These are phyloP conservation scores for Podargus strigoides DNA, from an alignment of 2,797 vertebrate genomes.

Conservation along the genomic window DNA sequence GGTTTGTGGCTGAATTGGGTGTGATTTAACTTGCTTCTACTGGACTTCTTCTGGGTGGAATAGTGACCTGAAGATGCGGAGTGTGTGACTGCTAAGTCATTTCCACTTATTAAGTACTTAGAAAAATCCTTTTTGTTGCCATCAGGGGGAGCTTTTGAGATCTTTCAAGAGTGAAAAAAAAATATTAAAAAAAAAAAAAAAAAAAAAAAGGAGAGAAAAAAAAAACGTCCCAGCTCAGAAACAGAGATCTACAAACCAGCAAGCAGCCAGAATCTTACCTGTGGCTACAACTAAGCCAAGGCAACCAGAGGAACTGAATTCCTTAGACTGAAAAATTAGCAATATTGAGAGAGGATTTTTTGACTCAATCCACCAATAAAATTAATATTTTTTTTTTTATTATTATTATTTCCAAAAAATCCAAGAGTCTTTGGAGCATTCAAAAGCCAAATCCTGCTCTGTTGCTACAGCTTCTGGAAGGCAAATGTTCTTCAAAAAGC, in stretches of 20 bases:
- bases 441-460: slow-evolving; percentile 62
- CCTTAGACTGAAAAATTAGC: slow-evolving; percentile 48
- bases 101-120: slow-evolving; percentile 60
- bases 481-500: slow-evolving; percentile 55
- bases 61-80: background rate
- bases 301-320: slow-evolving; percentile 74
- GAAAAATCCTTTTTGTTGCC: slow-evolving; percentile 73
- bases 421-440: slow-evolving; percentile 73
- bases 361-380: slow-evolving; percentile 32
- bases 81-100: slow-evolving; percentile 47
- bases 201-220: background rate
- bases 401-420: background rate
- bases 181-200: background rate
- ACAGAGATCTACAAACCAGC: slow-evolving; percentile 73
- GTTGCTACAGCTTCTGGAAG: slow-evolving; percentile 63
- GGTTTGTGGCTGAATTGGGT: background rate
- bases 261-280: slow-evolving; percentile 79
- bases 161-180: slow-evolving; percentile 63
- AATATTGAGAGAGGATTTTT: slow-evolving; percentile 38
- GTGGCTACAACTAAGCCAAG: slow-evolving; percentile 77
- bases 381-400: background rate
- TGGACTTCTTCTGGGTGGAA: background rate
- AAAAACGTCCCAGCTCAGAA: slow-evolving; percentile 80
- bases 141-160: slow-evolving; percentile 83
- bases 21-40: background rate